A percentile compares a stretch with the other conserved stretches of the same genome.
phyloP scores from a whole-genome alignment of 2,113 vertebrate species.

The Gallinago paraguaiae region DNA sequence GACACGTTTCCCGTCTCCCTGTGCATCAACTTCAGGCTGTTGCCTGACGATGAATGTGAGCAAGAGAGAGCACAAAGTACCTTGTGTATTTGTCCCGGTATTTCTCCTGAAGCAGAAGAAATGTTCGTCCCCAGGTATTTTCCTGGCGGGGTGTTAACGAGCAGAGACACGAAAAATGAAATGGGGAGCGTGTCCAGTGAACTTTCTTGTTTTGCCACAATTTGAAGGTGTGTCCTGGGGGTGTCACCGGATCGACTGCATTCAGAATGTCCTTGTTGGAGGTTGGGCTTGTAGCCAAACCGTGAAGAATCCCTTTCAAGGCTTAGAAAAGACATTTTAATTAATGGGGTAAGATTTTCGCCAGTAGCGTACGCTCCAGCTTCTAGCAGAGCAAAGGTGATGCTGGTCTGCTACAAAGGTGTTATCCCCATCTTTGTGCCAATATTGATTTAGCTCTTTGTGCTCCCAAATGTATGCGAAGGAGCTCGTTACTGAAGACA shows the following conservation, averaged over 20 bases:
- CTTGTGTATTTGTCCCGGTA: neutral
- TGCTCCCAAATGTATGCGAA: neutral
- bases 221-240: neutral
- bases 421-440: neutral
- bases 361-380: neutral
- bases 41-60: neutral
- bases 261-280: neutral
- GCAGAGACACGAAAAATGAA: neutral
- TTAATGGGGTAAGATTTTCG: neutral
- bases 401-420: neutral
- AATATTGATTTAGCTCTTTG: conserved; percentile 8
- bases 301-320: neutral
- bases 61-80: neutral
- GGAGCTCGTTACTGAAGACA: neutral
- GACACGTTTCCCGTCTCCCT: neutral
- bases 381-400: neutral
- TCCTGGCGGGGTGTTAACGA: neutral
- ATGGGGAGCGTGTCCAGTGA: neutral
- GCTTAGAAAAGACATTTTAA: neutral
- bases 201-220: neutral
- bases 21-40: neutral
- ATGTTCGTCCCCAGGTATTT: neutral
- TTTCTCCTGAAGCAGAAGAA: neutral
- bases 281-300: neutral
- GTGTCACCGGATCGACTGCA: neutral